Evolutionary conservation across 1,140 invertebrate species (phyloP).

Genomic region (Ips nitidus): DNA sequence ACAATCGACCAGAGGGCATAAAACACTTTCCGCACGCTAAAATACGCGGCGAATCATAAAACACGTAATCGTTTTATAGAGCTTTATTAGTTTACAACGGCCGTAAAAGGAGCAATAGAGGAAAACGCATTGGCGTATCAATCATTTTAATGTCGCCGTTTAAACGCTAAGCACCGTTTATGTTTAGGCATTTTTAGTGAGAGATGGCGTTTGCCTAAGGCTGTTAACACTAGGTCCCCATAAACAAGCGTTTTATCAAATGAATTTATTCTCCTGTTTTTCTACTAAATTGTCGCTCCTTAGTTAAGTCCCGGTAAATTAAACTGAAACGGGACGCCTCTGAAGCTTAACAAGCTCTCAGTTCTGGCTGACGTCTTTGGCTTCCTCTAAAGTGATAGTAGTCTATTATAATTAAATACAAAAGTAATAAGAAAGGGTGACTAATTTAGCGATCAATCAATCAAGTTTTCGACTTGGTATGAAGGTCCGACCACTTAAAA

Average conservation of each 20-base stretch:
- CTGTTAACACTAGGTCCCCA: background rate
- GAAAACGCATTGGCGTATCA: conserved; percentile 30
- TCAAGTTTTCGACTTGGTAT: background rate
- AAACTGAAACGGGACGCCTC: background rate
- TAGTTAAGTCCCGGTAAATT: background rate
- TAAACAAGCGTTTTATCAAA: too few species aligned
- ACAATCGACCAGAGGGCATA: background rate
- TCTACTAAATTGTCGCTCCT: too few species aligned
- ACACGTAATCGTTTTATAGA: conserved; percentile 28
- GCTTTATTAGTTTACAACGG: conserved; percentile 29
- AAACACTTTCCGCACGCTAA: conserved; percentile 14
- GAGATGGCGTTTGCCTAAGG: conserved; percentile 6
- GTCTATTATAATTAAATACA: background rate
- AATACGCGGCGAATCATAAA: conserved; percentile 17
- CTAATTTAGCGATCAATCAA: conserved; percentile 4
- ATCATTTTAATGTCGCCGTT: conserved; percentile 25
- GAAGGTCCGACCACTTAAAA: background rate
- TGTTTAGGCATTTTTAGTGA: conserved; percentile 20
- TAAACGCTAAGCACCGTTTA: conserved; percentile 16
- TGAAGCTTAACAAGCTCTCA: background rate
- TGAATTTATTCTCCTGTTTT: too few species aligned
- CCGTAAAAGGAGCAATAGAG: conserved; percentile 26
- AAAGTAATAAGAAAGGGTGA: background rate
- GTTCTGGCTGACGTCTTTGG: too few species aligned
- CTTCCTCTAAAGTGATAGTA: too few species aligned